phyloP scores from a whole-genome alignment of 2,888 invertebrate genomes.

The Drosophila leonis region DNA sequence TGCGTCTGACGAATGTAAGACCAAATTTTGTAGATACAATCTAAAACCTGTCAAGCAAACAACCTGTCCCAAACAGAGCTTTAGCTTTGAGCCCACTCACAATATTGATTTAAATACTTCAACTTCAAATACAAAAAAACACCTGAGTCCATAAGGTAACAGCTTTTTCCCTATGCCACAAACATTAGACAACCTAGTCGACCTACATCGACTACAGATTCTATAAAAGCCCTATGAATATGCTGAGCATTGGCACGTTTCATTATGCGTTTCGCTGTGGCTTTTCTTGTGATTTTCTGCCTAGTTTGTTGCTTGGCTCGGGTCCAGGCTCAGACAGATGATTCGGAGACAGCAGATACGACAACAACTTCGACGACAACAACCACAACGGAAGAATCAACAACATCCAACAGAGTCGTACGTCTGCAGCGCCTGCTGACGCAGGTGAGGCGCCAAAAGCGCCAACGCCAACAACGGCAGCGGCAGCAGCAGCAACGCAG shows the following conservation, averaged over 20 bases:
- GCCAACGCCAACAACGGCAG: conserved; percentile 2
- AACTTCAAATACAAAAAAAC: neutral
- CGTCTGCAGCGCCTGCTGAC: neutral
- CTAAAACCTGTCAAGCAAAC: neutral
- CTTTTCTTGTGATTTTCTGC: neutral
- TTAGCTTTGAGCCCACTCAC: neutral
- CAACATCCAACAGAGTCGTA: neutral
- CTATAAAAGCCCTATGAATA: conserved; percentile 3
- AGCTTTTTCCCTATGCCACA: neutral
- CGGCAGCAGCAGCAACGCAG: conserved; percentile 12
- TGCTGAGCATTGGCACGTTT: neutral
- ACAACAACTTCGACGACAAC: conserved; percentile 1
- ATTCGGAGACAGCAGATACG: neutral
- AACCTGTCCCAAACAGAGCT: neutral
- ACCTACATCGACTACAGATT: neutral
- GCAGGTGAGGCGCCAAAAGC: neutral
- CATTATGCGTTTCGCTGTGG: conserved; percentile 13
- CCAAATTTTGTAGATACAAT: neutral
- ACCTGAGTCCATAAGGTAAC: conserved; percentile 11
- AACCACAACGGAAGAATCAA: conserved; percentile 4
- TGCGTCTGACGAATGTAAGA: neutral
- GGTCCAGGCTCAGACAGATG: neutral
- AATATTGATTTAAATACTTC: neutral
- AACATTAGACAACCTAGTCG: neutral
- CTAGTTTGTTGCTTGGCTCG: neutral